These are phyloP conservation scores for Eufriesea mexicana DNA, from an alignment of 1,140 invertebrate species.

Conservation along the genomic window DNA sequence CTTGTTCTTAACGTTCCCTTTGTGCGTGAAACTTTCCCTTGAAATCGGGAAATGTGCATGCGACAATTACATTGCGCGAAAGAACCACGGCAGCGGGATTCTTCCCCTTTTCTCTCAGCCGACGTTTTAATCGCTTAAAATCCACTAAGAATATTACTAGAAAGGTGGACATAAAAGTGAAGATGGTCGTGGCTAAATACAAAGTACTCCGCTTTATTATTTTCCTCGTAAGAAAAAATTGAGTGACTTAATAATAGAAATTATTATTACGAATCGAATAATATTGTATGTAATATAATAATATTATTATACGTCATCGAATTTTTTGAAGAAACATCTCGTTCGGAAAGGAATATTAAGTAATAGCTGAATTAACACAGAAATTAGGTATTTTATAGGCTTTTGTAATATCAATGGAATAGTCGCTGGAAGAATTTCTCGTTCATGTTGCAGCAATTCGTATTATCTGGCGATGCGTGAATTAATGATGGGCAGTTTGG, in stretches of 20 bases:
- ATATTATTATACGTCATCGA: no score
- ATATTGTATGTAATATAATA: no score
- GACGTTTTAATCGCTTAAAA: background rate
- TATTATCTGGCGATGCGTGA: background rate
- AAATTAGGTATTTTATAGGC: background rate
- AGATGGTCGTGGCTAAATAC: background rate
- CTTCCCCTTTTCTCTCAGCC: background rate
- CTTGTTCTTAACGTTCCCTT: conserved; percentile 11
- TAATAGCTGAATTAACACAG: no score
- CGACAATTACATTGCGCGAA: background rate
- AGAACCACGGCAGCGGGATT: background rate
- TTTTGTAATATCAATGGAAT: background rate
- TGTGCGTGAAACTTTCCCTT: conserved; percentile 9
- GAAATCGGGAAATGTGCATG: background rate
- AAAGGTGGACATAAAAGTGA: background rate
- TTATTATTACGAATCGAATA: no score
- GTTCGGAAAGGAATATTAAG: no score
- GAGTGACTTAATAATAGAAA: no score
- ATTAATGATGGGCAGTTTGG: background rate
- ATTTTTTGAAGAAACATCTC: no score
- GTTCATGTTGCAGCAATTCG: background rate
- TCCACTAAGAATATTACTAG: background rate
- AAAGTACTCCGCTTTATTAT: background rate
- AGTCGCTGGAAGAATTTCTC: background rate
- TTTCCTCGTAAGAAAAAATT: background rate